phyloP scores from a whole-genome alignment of 2,113 vertebrate genomes.

The Leptosomus discolor region DNA sequence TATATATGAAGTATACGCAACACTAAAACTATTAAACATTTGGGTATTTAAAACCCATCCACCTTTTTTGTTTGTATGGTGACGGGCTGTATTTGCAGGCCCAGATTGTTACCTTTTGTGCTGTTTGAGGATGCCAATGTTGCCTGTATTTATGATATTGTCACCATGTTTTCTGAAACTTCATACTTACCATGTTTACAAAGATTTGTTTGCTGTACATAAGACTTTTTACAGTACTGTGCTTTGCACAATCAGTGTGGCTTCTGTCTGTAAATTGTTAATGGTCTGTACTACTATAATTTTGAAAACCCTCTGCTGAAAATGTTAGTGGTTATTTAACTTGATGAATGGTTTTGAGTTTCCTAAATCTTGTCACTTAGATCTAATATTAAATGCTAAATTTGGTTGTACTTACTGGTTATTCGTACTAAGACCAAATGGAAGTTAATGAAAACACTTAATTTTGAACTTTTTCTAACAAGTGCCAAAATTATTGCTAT shows the following conservation, averaged over 20 bases:
- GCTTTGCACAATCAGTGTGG: slow-evolving; percentile 93
- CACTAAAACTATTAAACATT: slow-evolving; percentile 79
- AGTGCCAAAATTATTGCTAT: slow-evolving; percentile 59
- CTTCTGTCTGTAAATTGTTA: slow-evolving; percentile 86
- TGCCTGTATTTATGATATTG: slow-evolving; percentile 92
- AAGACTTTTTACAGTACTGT: slow-evolving; percentile 93
- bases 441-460: slow-evolving; percentile 29
- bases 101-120: slow-evolving; percentile 87
- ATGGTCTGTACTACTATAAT: slow-evolving; percentile 85
- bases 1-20: slow-evolving; percentile 73
- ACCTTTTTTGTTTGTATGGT: slow-evolving; percentile 79
- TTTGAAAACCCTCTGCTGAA: slow-evolving; percentile 84
- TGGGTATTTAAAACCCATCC: slow-evolving; percentile 77
- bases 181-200: slow-evolving; percentile 98
- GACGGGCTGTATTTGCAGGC: slow-evolving; percentile 79
- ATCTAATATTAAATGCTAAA: slow-evolving; percentile 49
- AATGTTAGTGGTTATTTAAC: slow-evolving; percentile 84
- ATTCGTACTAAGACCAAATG: slow-evolving; percentile 55
- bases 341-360: slow-evolving; percentile 89
- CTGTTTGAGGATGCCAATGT: slow-evolving; percentile 90
- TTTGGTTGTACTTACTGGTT: slow-evolving; percentile 56
- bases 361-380: slow-evolving; percentile 69
- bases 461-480: slow-evolving; percentile 49
- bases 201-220: slow-evolving; percentile 94
- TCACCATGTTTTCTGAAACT: slow-evolving; percentile 88